These are phyloP conservation scores for Pycnomerus fuliginosus DNA, from an alignment of 2,888 invertebrate genomes.

Conservation along the genomic window DNA sequence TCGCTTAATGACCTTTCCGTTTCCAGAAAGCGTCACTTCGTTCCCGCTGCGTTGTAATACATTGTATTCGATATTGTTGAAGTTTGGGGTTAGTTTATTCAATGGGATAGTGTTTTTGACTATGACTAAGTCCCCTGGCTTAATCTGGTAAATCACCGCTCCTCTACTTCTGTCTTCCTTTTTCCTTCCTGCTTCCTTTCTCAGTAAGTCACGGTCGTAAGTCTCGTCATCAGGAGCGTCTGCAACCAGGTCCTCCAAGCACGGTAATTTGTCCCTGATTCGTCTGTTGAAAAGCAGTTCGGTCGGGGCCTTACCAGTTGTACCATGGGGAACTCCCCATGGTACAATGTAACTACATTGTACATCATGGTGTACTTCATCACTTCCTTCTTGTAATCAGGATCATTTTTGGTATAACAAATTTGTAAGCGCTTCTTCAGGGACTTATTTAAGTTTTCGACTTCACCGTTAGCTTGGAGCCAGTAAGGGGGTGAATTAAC, in stretches of 20 bases:
- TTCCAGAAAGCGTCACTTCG: neutral
- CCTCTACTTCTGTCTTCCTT: neutral
- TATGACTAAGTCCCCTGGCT: neutral
- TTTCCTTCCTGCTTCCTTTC: neutral
- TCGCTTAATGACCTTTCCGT: neutral
- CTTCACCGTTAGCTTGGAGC: slow-evolving; percentile 31
- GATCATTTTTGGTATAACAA: slow-evolving; percentile 6
- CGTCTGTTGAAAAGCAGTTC: slow-evolving; percentile 28
- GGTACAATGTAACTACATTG: no score
- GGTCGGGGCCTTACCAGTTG: slow-evolving; percentile 31
- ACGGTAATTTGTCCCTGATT: slow-evolving; percentile 24
- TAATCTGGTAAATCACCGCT: neutral
- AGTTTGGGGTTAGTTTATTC: neutral
- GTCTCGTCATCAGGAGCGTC: neutral
- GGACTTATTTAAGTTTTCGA: slow-evolving; percentile 30
- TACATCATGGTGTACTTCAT: slow-evolving; percentile 21
- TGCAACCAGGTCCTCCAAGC: neutral
- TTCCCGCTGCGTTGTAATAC: neutral
- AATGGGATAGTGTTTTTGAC: neutral
- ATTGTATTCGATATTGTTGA: neutral
- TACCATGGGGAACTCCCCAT: slow-evolving; percentile 35
- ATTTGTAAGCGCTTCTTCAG: slow-evolving; percentile 15
- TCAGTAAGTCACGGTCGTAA: neutral
- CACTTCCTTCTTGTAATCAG: slow-evolving; percentile 21
- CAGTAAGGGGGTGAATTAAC: slow-evolving; percentile 23